These are phyloP conservation scores for Pegea sp. DNA, from an alignment of 23 tunicate genomes.

Conservation along the genomic window DNA sequence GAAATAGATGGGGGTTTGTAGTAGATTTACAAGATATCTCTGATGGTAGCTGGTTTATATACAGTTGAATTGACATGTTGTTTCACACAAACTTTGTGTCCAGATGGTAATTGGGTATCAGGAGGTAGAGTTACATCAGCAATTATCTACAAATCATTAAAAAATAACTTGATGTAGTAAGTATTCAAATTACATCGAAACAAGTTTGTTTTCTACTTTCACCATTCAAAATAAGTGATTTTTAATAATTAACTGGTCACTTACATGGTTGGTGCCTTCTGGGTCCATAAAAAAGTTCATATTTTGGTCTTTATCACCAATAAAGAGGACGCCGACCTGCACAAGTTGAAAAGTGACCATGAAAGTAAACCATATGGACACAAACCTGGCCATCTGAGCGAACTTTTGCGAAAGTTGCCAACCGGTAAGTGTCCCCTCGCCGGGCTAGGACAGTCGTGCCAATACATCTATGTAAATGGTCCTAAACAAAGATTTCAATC, in stretches of 20 bases:
- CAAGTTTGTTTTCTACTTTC: too few species aligned
- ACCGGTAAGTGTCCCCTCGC: slow-evolving; percentile 90
- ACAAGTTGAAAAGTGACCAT: neutral
- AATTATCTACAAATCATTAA: slow-evolving; percentile 12
- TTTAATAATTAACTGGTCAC: too few species aligned
- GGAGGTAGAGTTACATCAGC: slow-evolving; percentile 23
- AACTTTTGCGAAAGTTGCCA: slow-evolving; percentile 57
- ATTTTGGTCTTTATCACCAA: slow-evolving; percentile 77
- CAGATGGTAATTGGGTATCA: slow-evolving; percentile 10
- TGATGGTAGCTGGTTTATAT: slow-evolving; percentile 38
- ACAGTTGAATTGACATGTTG: slow-evolving; percentile 34
- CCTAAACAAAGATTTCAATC: too few species aligned
- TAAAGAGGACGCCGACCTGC: slow-evolving; percentile 73
- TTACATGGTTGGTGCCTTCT: slow-evolving; percentile 71
- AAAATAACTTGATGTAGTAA: neutral
- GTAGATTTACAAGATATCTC: slow-evolving; percentile 19
- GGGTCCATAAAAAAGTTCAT: slow-evolving; percentile 84
- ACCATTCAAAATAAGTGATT: too few species aligned
- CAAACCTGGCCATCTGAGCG: slow-evolving; percentile 76
- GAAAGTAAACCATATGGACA: neutral
- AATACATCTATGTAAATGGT: slow-evolving; percentile 56
- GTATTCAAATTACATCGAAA: too few species aligned
- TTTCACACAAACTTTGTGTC: slow-evolving; percentile 39
- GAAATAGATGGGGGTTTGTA: neutral
- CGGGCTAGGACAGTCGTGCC: slow-evolving; percentile 80